These are phyloP conservation scores for Chiridota heheva DNA, from an alignment of 35 echinoderm and acorn worm genomes.

Conservation along the genomic window DNA sequence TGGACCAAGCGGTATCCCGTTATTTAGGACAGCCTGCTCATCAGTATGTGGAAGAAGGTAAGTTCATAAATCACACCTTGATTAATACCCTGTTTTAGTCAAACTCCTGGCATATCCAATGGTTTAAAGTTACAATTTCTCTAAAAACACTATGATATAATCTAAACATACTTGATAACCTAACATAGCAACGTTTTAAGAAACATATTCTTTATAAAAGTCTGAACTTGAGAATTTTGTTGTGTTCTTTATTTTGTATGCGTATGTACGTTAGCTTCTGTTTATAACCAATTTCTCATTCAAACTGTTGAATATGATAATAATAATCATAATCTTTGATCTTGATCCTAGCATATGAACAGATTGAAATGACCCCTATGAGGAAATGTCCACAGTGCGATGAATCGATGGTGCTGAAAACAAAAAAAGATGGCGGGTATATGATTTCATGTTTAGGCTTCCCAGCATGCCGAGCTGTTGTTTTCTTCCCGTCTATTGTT, in stretches of 20 bases:
- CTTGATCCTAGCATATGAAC: slow-evolving; percentile 1
- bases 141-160: too few species aligned
- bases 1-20: slow-evolving; percentile 73
- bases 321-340: not conserved
- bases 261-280: too few species aligned
- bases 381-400: slow-evolving; percentile 75
- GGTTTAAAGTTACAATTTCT: too few species aligned
- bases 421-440: slow-evolving; percentile 82
- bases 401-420: slow-evolving; percentile 85
- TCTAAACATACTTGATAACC: too few species aligned
- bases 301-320: too few species aligned
- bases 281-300: too few species aligned
- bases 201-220: too few species aligned
- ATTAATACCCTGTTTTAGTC: not conserved
- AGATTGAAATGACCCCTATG: slow-evolving; percentile 52
- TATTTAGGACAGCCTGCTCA: slow-evolving; percentile 78
- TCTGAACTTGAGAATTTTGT: too few species aligned
- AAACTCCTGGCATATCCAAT: too few species aligned
- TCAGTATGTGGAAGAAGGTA: slow-evolving; percentile 66
- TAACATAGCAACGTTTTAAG: too few species aligned
- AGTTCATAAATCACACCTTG: not conserved
- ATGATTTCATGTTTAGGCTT: slow-evolving; percentile 87
- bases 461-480: slow-evolving; percentile 82
- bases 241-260: too few species aligned
- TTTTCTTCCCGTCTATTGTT: slow-evolving; percentile 73